Conservation (phyloP, 2,113 vertebrate genomes). For the Ageneiosus marmoratus region DNA sequence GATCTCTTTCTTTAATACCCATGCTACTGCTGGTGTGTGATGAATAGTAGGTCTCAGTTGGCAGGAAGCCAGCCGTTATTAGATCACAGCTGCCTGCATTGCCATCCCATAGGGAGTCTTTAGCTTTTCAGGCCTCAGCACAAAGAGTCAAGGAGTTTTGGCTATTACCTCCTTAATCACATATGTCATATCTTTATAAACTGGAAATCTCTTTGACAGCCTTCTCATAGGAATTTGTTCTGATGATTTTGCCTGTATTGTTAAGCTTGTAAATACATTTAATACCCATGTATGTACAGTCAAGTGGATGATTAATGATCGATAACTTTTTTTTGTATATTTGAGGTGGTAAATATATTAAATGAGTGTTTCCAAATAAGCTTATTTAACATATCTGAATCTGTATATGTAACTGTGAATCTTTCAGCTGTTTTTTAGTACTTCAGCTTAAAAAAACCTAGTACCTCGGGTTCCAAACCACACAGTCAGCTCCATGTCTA, state of each 20-base stretch:
- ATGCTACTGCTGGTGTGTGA: conserved; percentile 23
- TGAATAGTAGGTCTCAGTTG: conserved; percentile 44
- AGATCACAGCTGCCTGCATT: conserved; percentile 45
- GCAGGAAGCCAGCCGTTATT: conserved; percentile 49
- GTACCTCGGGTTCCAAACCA: not conserved
- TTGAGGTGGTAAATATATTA: not conserved
- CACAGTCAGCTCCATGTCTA: not conserved
- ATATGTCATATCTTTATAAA: conserved; percentile 44
- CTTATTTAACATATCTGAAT: not conserved
- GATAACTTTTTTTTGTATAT: not conserved
- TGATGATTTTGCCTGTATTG: not conserved
- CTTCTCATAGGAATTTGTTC: not conserved
- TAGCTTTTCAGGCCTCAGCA: conserved; percentile 46
- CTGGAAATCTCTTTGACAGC: not conserved
- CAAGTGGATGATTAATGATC: not conserved
- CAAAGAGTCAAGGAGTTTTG: conserved; percentile 47
- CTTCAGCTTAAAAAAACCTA: not conserved
- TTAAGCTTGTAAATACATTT: not conserved
- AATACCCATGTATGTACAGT: not conserved
- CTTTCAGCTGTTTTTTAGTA: not conserved
- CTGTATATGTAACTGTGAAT: not conserved
- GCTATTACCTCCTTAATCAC: conserved; percentile 40
- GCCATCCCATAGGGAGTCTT: conserved; percentile 47
- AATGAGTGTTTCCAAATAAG: not conserved
- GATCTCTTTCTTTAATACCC: conserved; percentile 3